These are phyloP conservation scores for Chelonus insularis DNA, from an alignment of 1,140 invertebrate genomes.

Conservation along the genomic window DNA sequence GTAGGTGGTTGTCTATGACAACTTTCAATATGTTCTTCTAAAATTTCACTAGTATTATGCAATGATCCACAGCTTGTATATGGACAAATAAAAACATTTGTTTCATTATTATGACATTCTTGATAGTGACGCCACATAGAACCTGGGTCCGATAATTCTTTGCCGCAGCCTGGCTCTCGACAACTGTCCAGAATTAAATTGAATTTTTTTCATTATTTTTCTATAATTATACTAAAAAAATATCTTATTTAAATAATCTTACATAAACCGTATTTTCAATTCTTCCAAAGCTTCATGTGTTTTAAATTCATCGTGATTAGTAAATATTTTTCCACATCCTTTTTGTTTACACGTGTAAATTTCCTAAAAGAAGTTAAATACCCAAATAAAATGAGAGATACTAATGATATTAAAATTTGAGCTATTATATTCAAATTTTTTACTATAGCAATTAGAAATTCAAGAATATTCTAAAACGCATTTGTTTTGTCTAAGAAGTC, in stretches of 20 bases:
- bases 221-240: too few relatives aligned
- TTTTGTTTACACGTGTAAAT: slow-evolving; percentile 55
- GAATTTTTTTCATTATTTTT: neutral
- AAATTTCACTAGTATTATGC: slow-evolving; percentile 48
- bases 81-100: slow-evolving; percentile 52
- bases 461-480: slow-evolving; percentile 4
- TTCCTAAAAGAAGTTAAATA: slow-evolving; percentile 42
- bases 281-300: slow-evolving; percentile 54
- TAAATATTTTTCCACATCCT: slow-evolving; percentile 56
- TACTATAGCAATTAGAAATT: neutral
- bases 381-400: neutral
- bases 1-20: slow-evolving; percentile 49
- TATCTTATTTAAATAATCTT: slow-evolving; percentile 25
- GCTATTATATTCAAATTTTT: too few relatives aligned
- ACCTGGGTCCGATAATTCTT: slow-evolving; percentile 55
- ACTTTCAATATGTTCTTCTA: slow-evolving; percentile 55
- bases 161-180: slow-evolving; percentile 55
- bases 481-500: slow-evolving; percentile 57
- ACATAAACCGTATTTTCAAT: slow-evolving; percentile 57
- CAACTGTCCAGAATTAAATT: slow-evolving; percentile 46
- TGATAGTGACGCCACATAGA: slow-evolving; percentile 59
- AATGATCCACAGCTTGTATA: slow-evolving; percentile 54
- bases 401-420: too few relatives aligned
- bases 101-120: slow-evolving; percentile 57
- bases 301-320: slow-evolving; percentile 55